Base-by-base conservation (phyloP, 2,888 invertebrate species). In the Camptogramma bilineatum region DNA sequence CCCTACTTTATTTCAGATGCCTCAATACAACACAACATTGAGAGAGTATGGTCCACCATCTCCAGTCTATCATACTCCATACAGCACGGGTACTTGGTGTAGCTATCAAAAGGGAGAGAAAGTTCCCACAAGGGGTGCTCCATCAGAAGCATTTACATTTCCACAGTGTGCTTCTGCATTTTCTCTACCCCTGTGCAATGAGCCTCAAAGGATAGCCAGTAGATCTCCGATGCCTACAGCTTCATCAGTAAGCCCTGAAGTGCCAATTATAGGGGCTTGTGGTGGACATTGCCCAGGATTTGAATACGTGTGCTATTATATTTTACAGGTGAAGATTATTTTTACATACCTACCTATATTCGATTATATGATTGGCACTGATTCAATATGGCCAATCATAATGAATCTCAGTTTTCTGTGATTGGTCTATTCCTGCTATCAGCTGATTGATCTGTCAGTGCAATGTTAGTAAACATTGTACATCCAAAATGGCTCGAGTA, bases 241-340 rank as follows among this genome's bases (percentile, higher is more conserved):
- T 46, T 84, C 87, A 7, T 86, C 92, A 7, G 82, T 84, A 16
- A 93, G 89, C 71, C 93, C 93, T 65, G 94, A 94, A 78, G 93
- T 92, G 62, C 94, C 94, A 55, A 94, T 94, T 51, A 94, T 95
- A 65, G 94, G 95, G 68, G 95, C 95, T 21, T 95, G 95, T 82
- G 95, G 95, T 10, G 95, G 95, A 4, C 95, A 95, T 79, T 95
- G 95, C 72, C 94, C 95, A 69, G 95, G 95, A 70, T 95, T 95
- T 89, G 95, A 95, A 91, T 95, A 95, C 90, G 95, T 95, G 74
- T 95, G 95, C 87, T 95, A 95, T 85, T 95, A 95, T 83, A 95
- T 95, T 78, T 90, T 95, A 77, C 95, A 95, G 94, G 95, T 95
- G 78, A 51, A 69, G 59, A 18, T 52, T 67, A 13, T 13, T 28